Conservation (phyloP, 2,797 vertebrate species). For the Podarcis siculus region DNA sequence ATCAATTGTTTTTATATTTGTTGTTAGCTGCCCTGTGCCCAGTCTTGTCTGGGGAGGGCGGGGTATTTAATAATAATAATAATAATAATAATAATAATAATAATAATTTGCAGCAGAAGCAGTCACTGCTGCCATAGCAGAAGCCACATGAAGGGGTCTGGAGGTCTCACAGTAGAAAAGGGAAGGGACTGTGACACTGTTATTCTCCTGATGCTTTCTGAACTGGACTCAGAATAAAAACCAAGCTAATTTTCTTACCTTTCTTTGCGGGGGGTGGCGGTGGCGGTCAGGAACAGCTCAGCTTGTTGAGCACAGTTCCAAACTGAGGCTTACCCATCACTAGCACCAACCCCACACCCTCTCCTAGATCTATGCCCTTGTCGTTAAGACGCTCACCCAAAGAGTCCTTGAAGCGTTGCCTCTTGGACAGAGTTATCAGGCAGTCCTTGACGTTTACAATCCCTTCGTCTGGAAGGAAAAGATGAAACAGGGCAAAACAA, state of each 20-base stretch:
- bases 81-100: no score
- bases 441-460: constrained; percentile 26
- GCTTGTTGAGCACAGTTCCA: neutral
- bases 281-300: neutral
- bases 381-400: constrained; percentile 7
- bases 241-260: neutral
- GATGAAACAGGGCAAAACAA: neutral
- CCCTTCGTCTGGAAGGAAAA: neutral
- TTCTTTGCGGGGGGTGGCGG: no score
- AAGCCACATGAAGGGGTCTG: neutral
- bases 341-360: neutral
- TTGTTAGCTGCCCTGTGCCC: no score
- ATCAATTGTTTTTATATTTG: no score
- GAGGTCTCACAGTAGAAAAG: neutral
- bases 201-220: neutral
- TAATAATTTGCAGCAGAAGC: no score
- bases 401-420: neutral
- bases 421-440: neutral
- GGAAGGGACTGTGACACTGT: neutral
- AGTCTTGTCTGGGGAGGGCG: no score
- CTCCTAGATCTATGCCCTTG: neutral
- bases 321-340: neutral
- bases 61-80: no score
- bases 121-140: no score
- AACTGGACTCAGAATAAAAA: neutral